These are phyloP conservation scores for Eclectus roratus DNA, from an alignment of 2,113 vertebrate genomes.

Conservation along the genomic window DNA sequence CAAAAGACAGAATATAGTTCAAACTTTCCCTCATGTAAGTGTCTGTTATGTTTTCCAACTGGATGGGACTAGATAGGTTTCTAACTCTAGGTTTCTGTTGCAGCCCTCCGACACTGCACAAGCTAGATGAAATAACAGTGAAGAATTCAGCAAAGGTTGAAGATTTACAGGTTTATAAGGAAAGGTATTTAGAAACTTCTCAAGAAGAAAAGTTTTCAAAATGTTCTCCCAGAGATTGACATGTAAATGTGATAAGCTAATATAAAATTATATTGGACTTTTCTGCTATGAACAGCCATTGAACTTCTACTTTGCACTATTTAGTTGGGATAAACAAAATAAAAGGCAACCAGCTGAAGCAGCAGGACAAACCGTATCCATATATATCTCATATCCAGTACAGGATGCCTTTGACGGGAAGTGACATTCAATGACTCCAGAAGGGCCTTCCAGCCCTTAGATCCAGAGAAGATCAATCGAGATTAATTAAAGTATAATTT, in stretches of 20 bases:
- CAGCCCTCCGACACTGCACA: rapidly evolving
- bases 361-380: neutral
- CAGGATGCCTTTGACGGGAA: neutral
- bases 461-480: neutral
- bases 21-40: neutral
- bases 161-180: neutral
- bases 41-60: neutral
- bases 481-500: neutral
- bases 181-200: rapidly evolving
- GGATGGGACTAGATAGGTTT: rapidly evolving
- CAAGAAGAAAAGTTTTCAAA: neutral
- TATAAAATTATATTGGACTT: neutral
- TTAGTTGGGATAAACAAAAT: neutral
- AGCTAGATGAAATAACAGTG: neutral
- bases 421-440: neutral
- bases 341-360: neutral
- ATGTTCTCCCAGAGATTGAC: neutral
- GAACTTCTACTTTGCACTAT: neutral
- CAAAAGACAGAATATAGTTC: neutral
- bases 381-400: neutral
- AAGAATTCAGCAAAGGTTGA: neutral
- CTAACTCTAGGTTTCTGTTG: rapidly evolving
- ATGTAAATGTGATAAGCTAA: neutral
- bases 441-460: neutral
- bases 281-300: neutral